Evolutionary conservation across 2,888 invertebrate species (phyloP).

Genomic region (Ptycholaimellus sp.): DNA sequence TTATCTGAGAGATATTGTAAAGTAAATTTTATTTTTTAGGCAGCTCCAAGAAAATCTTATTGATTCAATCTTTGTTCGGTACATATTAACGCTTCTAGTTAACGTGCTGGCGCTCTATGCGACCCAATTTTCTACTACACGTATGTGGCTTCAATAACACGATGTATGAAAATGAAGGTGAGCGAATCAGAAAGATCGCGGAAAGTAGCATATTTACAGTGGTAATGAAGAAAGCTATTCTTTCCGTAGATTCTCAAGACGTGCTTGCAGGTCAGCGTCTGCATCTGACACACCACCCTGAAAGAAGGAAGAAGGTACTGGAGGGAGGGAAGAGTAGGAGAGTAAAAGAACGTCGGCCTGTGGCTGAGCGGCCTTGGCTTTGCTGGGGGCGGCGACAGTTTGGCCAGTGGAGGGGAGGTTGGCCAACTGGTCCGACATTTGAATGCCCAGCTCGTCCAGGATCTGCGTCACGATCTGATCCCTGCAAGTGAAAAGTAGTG

Average conservation of each 20-base stretch:
- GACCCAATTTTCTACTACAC: too few species aligned
- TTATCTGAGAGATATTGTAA: not conserved
- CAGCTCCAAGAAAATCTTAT: not conserved
- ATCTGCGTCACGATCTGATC: slow-evolving; percentile 86
- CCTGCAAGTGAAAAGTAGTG: slow-evolving; percentile 36
- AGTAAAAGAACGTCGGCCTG: not conserved
- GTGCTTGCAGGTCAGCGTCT: slow-evolving; percentile 85
- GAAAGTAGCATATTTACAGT: too few species aligned
- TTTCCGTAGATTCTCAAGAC: slow-evolving; percentile 71
- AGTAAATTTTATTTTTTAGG: not conserved
- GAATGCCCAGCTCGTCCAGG: slow-evolving; percentile 81
- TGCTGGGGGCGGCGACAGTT: slow-evolving; percentile 25
- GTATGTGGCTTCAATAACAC: too few species aligned
- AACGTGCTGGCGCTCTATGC: too few species aligned
- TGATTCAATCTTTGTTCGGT: not conserved
- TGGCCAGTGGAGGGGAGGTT: slow-evolving; percentile 51
- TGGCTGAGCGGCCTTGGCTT: not conserved
- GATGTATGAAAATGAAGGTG: too few species aligned
- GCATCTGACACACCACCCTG: slow-evolving; percentile 32
- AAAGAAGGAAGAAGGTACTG: not conserved
- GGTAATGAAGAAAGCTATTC: slow-evolving; percentile 32
- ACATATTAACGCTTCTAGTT: not conserved
- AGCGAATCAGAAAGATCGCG: too few species aligned
- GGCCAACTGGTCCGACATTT: slow-evolving; percentile 68
- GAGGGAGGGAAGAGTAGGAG: not conserved